Percentiles rank a stretch among this genome's conserved stretches.
Evolutionary conservation across 2,797 vertebrate species (phyloP).

Genomic region (Thalassophryne amazonica): DNA sequence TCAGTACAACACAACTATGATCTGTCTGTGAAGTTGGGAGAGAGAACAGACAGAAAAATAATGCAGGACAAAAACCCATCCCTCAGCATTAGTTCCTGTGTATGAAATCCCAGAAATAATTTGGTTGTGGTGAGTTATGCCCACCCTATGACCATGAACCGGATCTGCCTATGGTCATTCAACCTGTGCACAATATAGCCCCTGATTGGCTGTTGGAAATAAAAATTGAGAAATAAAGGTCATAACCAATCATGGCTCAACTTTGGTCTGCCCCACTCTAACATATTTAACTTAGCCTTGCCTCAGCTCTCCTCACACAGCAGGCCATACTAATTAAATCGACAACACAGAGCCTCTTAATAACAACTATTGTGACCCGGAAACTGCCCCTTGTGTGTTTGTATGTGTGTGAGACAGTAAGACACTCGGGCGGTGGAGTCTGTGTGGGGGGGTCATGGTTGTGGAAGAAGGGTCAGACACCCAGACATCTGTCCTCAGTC

Average conservation of each 20-base stretch:
- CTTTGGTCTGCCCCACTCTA: conserved; percentile 19
- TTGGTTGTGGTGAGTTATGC: too few relatives aligned
- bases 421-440: conserved; percentile 11
- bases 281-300: conserved; percentile 44
- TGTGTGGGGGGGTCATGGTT: conserved; percentile 23
- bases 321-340: conserved; percentile 69
- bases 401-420: conserved; percentile 29
- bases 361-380: conserved; percentile 62
- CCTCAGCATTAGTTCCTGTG: too few relatives aligned
- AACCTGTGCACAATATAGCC: not conserved
- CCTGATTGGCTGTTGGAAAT: conserved; percentile 2
- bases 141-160: too few relatives aligned
- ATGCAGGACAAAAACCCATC: too few relatives aligned
- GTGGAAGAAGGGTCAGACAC: conserved; percentile 62
- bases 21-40: too few relatives aligned
- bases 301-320: conserved; percentile 30
- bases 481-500: conserved; percentile 70
- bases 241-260: conserved; percentile 19
- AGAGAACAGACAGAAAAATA: too few relatives aligned
- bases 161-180: too few relatives aligned
- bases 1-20: too few relatives aligned
- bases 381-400: conserved; percentile 42
- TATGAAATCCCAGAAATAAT: too few relatives aligned
- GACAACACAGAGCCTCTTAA: conserved; percentile 57
- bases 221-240: conserved; percentile 12